Percentiles rank a stretch among this genome's conserved stretches.
phyloP scores from a whole-genome alignment of 2,113 vertebrate genomes.

The Isurus oxyrinchus region DNA sequence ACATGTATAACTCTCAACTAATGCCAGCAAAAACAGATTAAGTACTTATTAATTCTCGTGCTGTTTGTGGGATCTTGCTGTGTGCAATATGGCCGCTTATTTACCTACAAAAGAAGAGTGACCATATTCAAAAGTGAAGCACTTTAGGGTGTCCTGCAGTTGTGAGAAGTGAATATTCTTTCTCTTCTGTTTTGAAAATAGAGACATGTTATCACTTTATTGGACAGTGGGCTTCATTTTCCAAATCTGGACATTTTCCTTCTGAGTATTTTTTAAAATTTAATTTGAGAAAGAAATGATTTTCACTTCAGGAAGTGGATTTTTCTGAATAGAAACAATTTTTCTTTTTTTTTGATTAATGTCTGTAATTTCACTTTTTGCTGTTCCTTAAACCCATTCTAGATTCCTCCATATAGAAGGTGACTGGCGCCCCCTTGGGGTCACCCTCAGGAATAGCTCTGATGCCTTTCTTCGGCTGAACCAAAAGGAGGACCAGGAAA shows the following conservation, averaged over 20 bases:
- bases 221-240: background rate
- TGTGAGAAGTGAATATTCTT: background rate
- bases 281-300: background rate
- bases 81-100: background rate
- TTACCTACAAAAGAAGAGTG: background rate
- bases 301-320: background rate
- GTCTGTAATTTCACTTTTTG: background rate
- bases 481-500: too few species aligned
- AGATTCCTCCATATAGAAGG: background rate
- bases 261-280: background rate
- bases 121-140: background rate
- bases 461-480: background rate
- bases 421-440: background rate
- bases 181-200: background rate
- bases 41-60: background rate
- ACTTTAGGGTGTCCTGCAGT: background rate
- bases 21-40: background rate
- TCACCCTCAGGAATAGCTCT: background rate
- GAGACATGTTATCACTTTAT: background rate
- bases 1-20: background rate
- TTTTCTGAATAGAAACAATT: background rate
- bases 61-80: background rate
- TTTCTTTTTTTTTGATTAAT: background rate
- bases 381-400: background rate
- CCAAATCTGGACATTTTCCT: background rate